phyloP scores from a whole-genome alignment of 2,113 vertebrate species.

The Ciconia stormi region DNA sequence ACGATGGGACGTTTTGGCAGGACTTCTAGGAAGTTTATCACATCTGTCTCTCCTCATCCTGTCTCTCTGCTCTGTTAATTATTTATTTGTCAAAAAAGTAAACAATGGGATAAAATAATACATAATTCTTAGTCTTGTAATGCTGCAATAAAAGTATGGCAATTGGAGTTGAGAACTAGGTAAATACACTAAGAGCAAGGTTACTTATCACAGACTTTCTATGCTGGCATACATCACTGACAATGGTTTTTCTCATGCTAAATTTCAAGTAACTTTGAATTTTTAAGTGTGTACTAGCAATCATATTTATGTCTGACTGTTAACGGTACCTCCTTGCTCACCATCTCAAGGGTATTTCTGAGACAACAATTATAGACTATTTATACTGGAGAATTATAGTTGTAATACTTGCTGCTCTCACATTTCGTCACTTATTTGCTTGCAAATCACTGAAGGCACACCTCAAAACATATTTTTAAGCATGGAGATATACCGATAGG shows the following conservation, averaged over 20 bases:
- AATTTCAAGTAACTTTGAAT: constrained; percentile 11
- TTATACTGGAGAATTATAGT: not conserved
- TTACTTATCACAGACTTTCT: not conserved
- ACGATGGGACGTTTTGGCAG: not conserved
- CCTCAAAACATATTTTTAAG: not conserved
- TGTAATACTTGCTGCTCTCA: not conserved
- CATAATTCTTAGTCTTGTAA: not conserved
- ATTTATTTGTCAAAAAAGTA: not conserved
- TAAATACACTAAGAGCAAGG: not conserved
- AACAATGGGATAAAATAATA: not conserved
- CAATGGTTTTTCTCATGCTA: not conserved
- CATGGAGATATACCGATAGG: not conserved
- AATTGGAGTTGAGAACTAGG: not conserved
- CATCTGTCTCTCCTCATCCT: not conserved
- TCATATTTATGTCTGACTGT: not conserved
- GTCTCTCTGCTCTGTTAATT: not conserved
- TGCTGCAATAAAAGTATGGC: not conserved
- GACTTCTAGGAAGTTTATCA: not conserved
- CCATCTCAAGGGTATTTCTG: not conserved
- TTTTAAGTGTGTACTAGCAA: not conserved
- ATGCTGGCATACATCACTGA: not conserved
- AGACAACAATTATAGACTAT: not conserved
- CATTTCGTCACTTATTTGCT: not conserved
- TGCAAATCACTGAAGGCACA: not conserved
- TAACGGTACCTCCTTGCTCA: not conserved